phyloP scores from a whole-genome alignment of 2,113 vertebrate species.

The Mola mola region DNA sequence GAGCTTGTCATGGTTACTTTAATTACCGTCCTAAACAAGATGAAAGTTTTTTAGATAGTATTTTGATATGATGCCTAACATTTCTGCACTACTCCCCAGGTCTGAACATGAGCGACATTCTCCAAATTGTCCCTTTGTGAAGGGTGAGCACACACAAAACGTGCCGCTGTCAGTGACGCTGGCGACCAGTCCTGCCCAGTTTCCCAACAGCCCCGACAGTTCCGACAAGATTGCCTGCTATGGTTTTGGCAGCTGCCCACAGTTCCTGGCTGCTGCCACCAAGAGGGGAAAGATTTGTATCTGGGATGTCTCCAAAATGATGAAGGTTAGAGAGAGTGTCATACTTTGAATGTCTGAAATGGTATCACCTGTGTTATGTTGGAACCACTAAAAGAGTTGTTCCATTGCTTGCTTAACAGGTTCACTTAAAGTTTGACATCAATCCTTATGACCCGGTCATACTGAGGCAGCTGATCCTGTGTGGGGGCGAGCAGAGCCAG shows the following conservation, averaged over 20 bases:
- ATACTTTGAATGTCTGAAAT: not conserved
- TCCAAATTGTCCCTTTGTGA: constrained; percentile 98
- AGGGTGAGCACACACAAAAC: constrained; percentile 99
- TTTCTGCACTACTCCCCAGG: constrained; percentile 74
- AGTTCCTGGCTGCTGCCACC: constrained; percentile 96
- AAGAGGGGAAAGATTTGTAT: constrained; percentile 97
- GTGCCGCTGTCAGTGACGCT: constrained; percentile 97
- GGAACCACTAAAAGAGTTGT: not conserved
- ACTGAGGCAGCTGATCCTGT: constrained; percentile 90
- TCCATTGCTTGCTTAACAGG: constrained; percentile 78
- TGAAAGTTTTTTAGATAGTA: not conserved
- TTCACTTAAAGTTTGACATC: constrained; percentile 98
- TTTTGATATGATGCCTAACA: not conserved
- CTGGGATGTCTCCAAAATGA: constrained; percentile 99
- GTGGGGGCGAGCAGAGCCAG: constrained; percentile 88
- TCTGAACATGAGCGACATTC: constrained; percentile 99
- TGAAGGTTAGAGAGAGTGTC: constrained; percentile 87
- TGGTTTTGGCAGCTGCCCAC: constrained; percentile 96
- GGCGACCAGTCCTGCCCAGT: constrained; percentile 96
- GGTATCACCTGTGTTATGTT: not conserved
- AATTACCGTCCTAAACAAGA: not conserved
- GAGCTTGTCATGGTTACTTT: no score
- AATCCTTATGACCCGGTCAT: constrained; percentile 97
- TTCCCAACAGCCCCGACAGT: constrained; percentile 91
- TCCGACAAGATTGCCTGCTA: constrained; percentile 96